These are phyloP conservation scores for Riparia riparia DNA, from an alignment of 2,113 vertebrate species.

Conservation along the genomic window DNA sequence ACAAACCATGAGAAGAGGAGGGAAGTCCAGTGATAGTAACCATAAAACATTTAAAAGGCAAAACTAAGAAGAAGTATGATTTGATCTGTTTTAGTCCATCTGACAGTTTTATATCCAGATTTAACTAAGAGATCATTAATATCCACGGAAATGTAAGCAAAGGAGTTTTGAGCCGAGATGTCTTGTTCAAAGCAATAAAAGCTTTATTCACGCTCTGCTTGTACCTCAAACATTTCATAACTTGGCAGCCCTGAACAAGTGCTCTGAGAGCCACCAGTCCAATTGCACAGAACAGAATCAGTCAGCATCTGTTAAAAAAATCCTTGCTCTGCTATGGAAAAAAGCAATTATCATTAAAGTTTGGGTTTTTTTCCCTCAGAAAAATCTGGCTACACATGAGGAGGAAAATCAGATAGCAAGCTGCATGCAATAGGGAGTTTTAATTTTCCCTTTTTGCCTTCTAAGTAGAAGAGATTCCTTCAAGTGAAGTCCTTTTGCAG, in stretches of 20 bases:
- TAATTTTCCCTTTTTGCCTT: neutral
- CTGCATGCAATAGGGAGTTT: neutral
- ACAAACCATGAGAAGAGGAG: neutral
- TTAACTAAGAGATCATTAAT: conserved; percentile 32
- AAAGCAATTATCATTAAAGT: neutral
- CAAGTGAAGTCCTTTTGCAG: neutral
- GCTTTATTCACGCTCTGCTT: conserved; percentile 28
- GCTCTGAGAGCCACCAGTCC: neutral
- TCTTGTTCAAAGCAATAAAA: conserved; percentile 44
- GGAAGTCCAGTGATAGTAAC: neutral
- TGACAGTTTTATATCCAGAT: conserved; percentile 40
- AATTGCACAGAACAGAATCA: neutral
- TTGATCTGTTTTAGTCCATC: neutral
- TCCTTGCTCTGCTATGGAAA: neutral
- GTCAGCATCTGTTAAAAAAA: neutral
- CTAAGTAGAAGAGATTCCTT: neutral
- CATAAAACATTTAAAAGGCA: neutral
- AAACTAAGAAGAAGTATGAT: neutral
- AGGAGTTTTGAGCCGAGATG: neutral
- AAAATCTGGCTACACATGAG: neutral
- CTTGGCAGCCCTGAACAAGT: conserved; percentile 15
- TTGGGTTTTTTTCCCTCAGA: neutral
- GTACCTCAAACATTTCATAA: conserved; percentile 34
- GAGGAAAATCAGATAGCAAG: neutral
- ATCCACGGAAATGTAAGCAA: conserved; percentile 26